Base-by-base conservation (phyloP, 2,797 vertebrate species). In the Hydrocynus forskahlii region DNA sequence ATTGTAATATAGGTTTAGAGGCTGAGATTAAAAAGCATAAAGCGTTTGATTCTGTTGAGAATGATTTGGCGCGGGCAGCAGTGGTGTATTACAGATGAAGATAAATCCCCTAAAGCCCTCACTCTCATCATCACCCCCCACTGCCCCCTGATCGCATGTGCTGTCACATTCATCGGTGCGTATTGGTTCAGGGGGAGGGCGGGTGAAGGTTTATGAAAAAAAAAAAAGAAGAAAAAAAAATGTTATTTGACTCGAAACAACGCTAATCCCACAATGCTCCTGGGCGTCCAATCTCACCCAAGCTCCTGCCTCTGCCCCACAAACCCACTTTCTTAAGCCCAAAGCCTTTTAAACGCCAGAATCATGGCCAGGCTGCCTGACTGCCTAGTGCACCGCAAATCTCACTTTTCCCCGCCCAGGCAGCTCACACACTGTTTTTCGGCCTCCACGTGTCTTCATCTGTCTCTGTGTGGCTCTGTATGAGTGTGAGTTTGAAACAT, bases 301-400 rank as follows among this genome's bases (percentile, higher is more conserved):
- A 87, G 83, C 81, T 76, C 81, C 75, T 62, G 84, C 85, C 83
- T 75, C 83, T 86, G 89, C 66, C 89, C 92, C 91, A 94, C 90
- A 94, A 94, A 93, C 92, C 94, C 89, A 91, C 84, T n/a, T 93
- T 92, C 88, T 92, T 94, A 94, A 94, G 93, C 93, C 90, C 81
- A 92, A 93, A 93, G 90, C 92, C 86, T 83, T 92, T 90, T 83
- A 85, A 85, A 87, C 84, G 86, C 84, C 90, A 81, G 87, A 88
- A 87, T 88, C 86, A 80, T 90, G 86, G 88, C 87, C 89, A 92
- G 86, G 89, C 87, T 85, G 88, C 85, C 87, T 91, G 91, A 90
- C n/a, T n/a, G n/a, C n/a, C 74, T 77, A 29, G 84, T 71, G 81
- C 62, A 80, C 90, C 29, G 19, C 90, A 84, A 81, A 78, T 90